Conservation (phyloP, 1,140 invertebrate species). For the Polypedilum pembai region DNA sequence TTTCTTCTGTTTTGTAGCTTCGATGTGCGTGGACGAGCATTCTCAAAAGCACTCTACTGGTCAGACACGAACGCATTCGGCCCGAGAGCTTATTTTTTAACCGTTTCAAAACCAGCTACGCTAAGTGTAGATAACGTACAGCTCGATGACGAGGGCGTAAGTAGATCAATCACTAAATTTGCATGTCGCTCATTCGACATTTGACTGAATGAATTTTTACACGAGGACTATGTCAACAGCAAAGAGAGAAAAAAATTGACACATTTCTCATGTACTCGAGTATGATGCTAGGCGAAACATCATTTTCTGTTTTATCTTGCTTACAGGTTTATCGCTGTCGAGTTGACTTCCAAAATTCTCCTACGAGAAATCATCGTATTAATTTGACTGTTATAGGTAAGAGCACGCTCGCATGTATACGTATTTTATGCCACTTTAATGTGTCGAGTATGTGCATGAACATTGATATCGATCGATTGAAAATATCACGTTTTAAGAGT, state of each 20-base stretch:
- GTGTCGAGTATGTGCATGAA: too few species aligned
- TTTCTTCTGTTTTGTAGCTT: constrained; percentile 49
- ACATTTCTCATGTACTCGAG: too few species aligned
- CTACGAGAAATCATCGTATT: constrained; percentile 81
- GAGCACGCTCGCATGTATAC: constrained; percentile 37
- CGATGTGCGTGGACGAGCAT: constrained; percentile 67
- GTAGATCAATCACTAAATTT: constrained; percentile 31
- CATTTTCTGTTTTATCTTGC: constrained; percentile 29
- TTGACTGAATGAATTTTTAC: too few species aligned
- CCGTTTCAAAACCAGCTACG: constrained; percentile 62
- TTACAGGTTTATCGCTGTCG: constrained; percentile 65
- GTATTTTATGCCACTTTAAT: too few species aligned
- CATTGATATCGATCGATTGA: too few species aligned
- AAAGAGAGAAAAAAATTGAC: too few species aligned
- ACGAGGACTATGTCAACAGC: too few species aligned
- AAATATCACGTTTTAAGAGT: too few species aligned
- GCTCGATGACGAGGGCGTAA: constrained; percentile 70
- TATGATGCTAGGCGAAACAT: too few species aligned
- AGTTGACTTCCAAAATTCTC: constrained; percentile 84
- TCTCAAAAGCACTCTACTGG: constrained; percentile 69
- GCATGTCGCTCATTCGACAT: not conserved
- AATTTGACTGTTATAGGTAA: constrained; percentile 87
- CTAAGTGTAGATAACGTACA: constrained; percentile 74
- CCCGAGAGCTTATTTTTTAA: constrained; percentile 70
- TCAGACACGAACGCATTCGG: constrained; percentile 68